These are phyloP conservation scores for Sinocyclocheilus anophthalmus DNA, from an alignment of 2,113 vertebrate genomes.

Conservation along the genomic window DNA sequence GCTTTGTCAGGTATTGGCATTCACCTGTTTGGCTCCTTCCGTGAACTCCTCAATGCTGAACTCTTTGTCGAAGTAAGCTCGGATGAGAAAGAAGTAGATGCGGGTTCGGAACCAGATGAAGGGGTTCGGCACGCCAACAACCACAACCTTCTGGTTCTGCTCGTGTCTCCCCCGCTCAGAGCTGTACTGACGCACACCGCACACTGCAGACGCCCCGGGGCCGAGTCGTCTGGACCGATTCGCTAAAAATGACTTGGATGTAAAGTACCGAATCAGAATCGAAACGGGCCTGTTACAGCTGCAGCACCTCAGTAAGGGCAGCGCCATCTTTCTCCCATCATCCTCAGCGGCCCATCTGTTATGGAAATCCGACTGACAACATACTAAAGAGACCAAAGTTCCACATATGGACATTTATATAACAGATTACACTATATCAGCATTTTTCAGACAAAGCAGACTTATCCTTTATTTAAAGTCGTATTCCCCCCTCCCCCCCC, in stretches of 20 bases:
- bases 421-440: background rate
- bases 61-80: slow-evolving; percentile 88
- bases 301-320: slow-evolving; percentile 67
- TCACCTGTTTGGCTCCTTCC: slow-evolving; percentile 87
- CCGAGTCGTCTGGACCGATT: background rate
- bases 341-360: background rate
- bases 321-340: slow-evolving; percentile 76
- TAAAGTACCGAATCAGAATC: slow-evolving; percentile 42
- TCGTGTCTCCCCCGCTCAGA: slow-evolving; percentile 49
- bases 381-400: background rate
- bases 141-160: slow-evolving; percentile 49
- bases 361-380: background rate
- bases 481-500: too few species aligned
- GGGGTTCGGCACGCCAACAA: slow-evolving; percentile 83
- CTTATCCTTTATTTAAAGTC: background rate
- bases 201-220: background rate
- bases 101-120: slow-evolving; percentile 84
- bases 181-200: slow-evolving; percentile 55
- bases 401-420: background rate
- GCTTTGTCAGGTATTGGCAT: too few species aligned
- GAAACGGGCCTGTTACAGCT: slow-evolving; percentile 49
- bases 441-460: background rate
- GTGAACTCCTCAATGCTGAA: slow-evolving; percentile 88
- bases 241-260: background rate
- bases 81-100: slow-evolving; percentile 85